Conservation (phyloP, 2,113 vertebrate species). For the Apus apus region DNA sequence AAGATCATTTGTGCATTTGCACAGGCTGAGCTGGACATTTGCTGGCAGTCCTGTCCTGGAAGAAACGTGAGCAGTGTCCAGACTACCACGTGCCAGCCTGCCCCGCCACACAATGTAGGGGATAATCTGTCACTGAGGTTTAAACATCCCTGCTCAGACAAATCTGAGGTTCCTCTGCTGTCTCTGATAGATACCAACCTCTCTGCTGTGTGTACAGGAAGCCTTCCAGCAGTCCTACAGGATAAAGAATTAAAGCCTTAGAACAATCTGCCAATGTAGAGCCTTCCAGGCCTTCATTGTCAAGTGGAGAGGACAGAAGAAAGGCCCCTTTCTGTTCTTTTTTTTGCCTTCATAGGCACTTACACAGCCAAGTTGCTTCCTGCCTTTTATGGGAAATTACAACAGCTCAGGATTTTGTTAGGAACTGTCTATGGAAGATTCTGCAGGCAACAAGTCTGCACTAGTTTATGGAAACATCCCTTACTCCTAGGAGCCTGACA, state of each 20-base stretch:
- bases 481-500: neutral
- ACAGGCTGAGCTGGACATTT: neutral
- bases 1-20: neutral
- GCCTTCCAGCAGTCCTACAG: neutral
- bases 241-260: neutral
- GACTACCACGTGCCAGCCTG: neutral
- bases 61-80: neutral
- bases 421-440: neutral
- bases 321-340: neutral
- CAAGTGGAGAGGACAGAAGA: neutral
- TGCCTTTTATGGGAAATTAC: neutral
- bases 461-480: neutral
- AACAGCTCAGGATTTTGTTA: neutral
- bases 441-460: neutral
- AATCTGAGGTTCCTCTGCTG: neutral
- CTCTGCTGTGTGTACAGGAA: neutral
- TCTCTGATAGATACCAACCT: neutral
- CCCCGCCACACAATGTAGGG: rapidly evolving
- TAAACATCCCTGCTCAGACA: neutral
- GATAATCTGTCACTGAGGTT: neutral
- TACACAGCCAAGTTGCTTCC: neutral
- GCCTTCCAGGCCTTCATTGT: neutral
- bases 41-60: too few relatives aligned
- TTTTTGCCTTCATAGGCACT: neutral
- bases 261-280: neutral